These are phyloP conservation scores for Hypomecis atomaria DNA, from an alignment of 2,888 invertebrate genomes.

Conservation along the genomic window DNA sequence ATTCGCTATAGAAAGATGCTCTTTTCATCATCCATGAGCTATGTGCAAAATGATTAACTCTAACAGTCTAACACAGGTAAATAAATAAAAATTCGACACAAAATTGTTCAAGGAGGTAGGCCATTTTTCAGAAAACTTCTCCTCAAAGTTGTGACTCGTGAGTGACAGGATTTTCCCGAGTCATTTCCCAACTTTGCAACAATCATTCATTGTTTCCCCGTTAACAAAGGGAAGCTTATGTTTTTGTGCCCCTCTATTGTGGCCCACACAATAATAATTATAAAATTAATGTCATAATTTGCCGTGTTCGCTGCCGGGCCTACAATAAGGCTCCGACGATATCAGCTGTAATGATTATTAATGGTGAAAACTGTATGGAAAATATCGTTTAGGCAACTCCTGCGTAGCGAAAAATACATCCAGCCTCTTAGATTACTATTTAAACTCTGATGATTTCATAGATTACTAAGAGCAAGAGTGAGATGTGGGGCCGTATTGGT, in stretches of 20 bases:
- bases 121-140: slow-evolving; percentile 38
- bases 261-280: slow-evolving; percentile 69
- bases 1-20: too few relatives aligned
- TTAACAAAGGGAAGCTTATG: slow-evolving; percentile 66
- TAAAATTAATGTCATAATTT: slow-evolving; percentile 78
- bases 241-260: slow-evolving; percentile 69
- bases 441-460: too few relatives aligned
- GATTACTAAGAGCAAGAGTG: too few relatives aligned
- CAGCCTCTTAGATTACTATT: not conserved
- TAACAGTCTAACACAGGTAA: not conserved
- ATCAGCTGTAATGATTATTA: slow-evolving; percentile 74
- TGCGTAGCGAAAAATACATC: not conserved
- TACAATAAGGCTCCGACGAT: slow-evolving; percentile 61
- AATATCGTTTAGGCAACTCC: slow-evolving; percentile 55
- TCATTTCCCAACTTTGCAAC: slow-evolving; percentile 60
- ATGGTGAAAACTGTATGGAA: slow-evolving; percentile 65
- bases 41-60: not conserved
- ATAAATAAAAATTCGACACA: not conserved
- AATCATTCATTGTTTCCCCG: slow-evolving; percentile 65
- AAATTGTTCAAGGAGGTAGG: slow-evolving; percentile 2
- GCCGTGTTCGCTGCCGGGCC: slow-evolving; percentile 56
- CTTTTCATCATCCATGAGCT: too few relatives aligned
- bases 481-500: too few relatives aligned
- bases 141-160: slow-evolving; percentile 31
- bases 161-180: slow-evolving; percentile 52